phyloP scores from a whole-genome alignment of 2,797 vertebrate species.

The Periparus ater region DNA sequence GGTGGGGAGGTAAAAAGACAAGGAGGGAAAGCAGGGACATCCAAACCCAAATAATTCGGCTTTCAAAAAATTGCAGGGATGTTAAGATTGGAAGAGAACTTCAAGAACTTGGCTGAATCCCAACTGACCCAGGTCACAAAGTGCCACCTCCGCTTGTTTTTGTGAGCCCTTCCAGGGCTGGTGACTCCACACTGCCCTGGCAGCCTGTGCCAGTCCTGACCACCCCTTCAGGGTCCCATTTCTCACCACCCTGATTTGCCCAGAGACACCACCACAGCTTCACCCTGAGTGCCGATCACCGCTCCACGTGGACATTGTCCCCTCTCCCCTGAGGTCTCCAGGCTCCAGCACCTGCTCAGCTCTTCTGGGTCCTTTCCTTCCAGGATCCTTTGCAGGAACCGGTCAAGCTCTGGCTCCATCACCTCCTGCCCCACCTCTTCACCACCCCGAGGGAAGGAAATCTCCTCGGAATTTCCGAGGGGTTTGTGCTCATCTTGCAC shows the following conservation, averaged over 20 bases:
- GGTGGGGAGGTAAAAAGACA: background rate
- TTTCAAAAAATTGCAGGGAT: background rate
- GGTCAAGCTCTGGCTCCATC: background rate
- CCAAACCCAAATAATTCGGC: background rate
- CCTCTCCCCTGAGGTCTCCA: background rate
- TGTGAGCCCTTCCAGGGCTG: background rate
- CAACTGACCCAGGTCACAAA: background rate
- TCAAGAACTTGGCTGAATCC: background rate
- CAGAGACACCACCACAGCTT: background rate
- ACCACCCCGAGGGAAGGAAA: background rate
- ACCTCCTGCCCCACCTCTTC: background rate
- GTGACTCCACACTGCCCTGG: background rate
- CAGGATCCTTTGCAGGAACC: background rate
- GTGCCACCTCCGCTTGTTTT: no score
- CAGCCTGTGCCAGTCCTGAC: background rate
- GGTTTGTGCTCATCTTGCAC: background rate
- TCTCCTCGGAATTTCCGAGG: background rate
- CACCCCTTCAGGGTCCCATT: background rate
- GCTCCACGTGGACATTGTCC: rapidly evolving
- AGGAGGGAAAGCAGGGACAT: background rate
- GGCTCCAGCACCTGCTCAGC: background rate
- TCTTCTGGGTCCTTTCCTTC: background rate
- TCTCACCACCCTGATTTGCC: background rate
- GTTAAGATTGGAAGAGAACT: background rate
- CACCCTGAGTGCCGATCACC: background rate